These are phyloP conservation scores for Hystrix brachyura DNA, from an alignment of 2,113 vertebrate species.

Conservation along the genomic window DNA sequence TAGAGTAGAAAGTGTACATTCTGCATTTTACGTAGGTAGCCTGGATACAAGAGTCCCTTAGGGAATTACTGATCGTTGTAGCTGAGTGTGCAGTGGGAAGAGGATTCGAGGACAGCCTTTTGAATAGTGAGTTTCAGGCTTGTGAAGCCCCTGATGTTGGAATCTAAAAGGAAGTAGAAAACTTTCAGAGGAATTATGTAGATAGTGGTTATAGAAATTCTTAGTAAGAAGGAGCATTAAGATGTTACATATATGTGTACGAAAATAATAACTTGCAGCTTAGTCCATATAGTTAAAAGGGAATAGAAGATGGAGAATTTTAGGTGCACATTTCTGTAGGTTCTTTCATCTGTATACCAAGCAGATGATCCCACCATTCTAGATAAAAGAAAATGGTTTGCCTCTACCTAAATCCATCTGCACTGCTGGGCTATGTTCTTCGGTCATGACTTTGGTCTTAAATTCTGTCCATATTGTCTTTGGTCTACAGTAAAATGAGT, in stretches of 20 bases:
- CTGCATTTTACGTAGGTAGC: neutral
- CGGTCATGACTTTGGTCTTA: neutral
- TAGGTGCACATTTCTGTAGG: neutral
- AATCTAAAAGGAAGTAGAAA: neutral
- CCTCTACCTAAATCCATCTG: neutral
- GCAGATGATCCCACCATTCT: neutral
- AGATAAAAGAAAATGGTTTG: neutral
- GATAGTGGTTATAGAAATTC: neutral
- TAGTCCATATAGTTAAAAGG: neutral
- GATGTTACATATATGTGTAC: neutral
- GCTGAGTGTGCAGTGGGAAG: neutral
- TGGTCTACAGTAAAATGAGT: conserved; percentile 10
- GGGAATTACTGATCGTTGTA: neutral
- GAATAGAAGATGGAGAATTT: neutral
- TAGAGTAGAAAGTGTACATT: neutral
- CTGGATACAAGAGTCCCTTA: neutral
- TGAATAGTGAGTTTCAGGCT: neutral
- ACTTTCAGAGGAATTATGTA: neutral
- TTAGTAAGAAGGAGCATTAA: neutral
- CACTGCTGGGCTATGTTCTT: neutral
- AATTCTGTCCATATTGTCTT: neutral
- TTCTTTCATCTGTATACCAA: neutral
- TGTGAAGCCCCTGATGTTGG: neutral
- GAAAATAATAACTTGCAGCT: neutral
- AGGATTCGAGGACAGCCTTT: neutral